phyloP scores from a whole-genome alignment of 2,113 vertebrate genomes.

The Chlorocebus sabaeus region DNA sequence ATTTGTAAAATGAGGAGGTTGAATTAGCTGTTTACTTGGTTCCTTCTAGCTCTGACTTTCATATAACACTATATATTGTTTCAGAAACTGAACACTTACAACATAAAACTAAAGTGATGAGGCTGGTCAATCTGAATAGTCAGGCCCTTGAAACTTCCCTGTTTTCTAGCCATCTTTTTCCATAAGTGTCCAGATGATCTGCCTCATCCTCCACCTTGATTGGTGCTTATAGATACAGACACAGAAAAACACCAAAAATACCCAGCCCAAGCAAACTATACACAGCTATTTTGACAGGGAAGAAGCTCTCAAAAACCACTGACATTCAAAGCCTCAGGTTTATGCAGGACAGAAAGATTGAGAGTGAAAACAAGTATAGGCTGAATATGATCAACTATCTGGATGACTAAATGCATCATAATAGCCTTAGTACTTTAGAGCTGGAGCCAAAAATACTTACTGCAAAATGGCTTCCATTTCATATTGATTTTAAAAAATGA shows the following conservation, averaged over 20 bases:
- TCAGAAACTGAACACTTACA: not conserved
- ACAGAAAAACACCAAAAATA: not conserved
- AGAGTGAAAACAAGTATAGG: not conserved
- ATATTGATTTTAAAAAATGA: conserved; percentile 67
- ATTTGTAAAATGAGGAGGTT: not conserved
- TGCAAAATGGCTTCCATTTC: conserved; percentile 64
- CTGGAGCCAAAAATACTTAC: conserved; percentile 53
- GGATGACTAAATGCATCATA: not conserved
- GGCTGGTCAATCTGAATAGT: not conserved
- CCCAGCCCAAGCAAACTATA: not conserved
- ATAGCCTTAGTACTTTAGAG: conserved; percentile 30
- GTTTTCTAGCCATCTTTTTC: not conserved
- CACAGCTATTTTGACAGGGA: not conserved
- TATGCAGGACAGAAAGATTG: not conserved
- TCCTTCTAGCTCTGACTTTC: not conserved
- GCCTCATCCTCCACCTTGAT: not conserved
- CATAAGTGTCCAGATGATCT: not conserved
- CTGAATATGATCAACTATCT: not conserved
- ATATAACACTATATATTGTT: not conserved
- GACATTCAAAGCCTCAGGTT: not conserved
- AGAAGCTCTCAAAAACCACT: not conserved
- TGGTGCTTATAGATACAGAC: not conserved
- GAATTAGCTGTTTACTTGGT: not conserved
- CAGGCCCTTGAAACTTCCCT: not conserved
- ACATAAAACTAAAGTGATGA: not conserved